Percentiles rank a stretch among this genome's conserved stretches.
phyloP scores from a whole-genome alignment of 2,797 vertebrate genomes.

The Myripristis murdjan region DNA sequence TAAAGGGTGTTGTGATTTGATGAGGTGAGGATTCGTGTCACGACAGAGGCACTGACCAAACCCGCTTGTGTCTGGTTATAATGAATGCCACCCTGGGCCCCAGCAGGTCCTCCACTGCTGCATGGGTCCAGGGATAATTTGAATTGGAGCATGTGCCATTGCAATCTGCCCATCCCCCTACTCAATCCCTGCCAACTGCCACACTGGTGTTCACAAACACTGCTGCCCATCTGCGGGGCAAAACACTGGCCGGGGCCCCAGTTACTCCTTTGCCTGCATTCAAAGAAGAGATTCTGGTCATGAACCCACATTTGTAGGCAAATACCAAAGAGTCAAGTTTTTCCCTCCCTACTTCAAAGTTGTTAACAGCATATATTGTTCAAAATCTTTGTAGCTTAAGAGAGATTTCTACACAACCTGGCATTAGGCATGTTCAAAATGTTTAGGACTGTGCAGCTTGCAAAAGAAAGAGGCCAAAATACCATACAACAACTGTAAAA shows the following conservation, averaged over 20 bases:
- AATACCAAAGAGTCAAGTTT: slow-evolving; percentile 53
- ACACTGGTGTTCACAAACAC: slow-evolving; percentile 85
- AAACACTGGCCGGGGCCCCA: slow-evolving; percentile 78
- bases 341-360: slow-evolving; percentile 21
- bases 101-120: slow-evolving; percentile 81
- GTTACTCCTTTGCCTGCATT: slow-evolving; percentile 60
- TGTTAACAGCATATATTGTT: slow-evolving; percentile 40
- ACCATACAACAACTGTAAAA: slow-evolving; percentile 17
- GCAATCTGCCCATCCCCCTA: slow-evolving; percentile 79
- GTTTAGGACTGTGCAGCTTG: background rate
- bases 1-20: slow-evolving; percentile 4
- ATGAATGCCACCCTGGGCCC: slow-evolving; percentile 83
- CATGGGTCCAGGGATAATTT: slow-evolving; percentile 84
- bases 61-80: slow-evolving; percentile 77
- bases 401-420: slow-evolving; percentile 18
- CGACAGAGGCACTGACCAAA: slow-evolving; percentile 68
- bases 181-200: slow-evolving; percentile 83
- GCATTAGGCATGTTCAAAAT: slow-evolving; percentile 33
- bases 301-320: slow-evolving; percentile 40
- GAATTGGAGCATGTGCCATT: slow-evolving; percentile 86
- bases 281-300: slow-evolving; percentile 48
- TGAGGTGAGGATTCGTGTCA: slow-evolving; percentile 49
- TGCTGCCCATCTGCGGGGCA: slow-evolving; percentile 86
- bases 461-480: slow-evolving; percentile 16
- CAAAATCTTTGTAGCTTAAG: slow-evolving; percentile 16